These are phyloP conservation scores for Sebastes taczanowskii DNA, from an alignment of 2,797 vertebrate genomes.

Conservation along the genomic window DNA sequence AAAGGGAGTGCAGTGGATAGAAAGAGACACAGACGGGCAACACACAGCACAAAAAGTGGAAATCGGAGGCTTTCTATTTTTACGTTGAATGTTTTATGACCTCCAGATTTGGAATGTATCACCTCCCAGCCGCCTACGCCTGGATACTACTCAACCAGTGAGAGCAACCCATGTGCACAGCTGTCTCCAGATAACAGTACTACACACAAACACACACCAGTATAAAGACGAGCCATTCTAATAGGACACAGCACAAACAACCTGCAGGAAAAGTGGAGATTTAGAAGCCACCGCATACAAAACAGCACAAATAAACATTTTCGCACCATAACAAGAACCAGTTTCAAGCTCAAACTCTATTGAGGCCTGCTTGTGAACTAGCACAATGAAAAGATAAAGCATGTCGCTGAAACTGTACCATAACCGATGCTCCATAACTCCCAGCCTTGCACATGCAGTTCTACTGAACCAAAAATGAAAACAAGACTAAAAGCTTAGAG, in stretches of 20 bases:
- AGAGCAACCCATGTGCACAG: constrained; percentile 48
- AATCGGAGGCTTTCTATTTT: constrained; percentile 73
- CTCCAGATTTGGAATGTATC: constrained; percentile 77
- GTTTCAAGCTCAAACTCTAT: not conserved
- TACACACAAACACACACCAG: not conserved
- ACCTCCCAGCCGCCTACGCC: constrained; percentile 69
- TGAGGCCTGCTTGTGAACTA: not conserved
- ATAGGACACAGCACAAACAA: constrained; percentile 5
- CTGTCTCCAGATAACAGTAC: constrained; percentile 52
- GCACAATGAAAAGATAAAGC: not conserved
- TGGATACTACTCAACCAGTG: constrained; percentile 52
- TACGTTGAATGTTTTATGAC: constrained; percentile 65
- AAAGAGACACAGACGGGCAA: constrained; percentile 5
- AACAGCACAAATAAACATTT: not conserved
- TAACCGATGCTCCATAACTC: not conserved
- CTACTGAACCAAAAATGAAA: not conserved
- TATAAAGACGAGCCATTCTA: not conserved
- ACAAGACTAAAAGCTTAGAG: not conserved
- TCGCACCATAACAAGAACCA: not conserved
- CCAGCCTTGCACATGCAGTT: not conserved
- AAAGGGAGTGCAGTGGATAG: not conserved
- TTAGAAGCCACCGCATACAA: not conserved
- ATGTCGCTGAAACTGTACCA: not conserved
- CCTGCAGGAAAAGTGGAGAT: not conserved
- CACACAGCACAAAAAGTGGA: constrained; percentile 35